Evolutionary conservation across 2,888 invertebrate genomes (phyloP), one percentile per base, ranked within the genome.

Genomic region (Eupithecia inturbata): DNA sequence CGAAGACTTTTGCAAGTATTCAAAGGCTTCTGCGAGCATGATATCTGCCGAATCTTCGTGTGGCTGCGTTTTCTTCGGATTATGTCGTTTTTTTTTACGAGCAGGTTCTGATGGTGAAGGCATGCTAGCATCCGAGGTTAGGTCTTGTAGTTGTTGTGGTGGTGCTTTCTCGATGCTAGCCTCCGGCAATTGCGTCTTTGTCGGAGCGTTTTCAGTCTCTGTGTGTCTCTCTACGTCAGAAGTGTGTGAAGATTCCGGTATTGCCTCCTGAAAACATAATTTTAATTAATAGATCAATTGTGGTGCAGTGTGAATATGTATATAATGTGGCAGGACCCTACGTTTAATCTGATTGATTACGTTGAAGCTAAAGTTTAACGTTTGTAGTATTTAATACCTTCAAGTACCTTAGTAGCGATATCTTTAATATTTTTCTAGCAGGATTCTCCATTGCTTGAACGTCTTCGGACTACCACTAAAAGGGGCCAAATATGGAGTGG

Each of bases 221-320:
- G 71, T 71, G 22, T 67, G 36, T 67, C 39, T 69, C 57, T 69
- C 60, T 69, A 45, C 67, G 67, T 67, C 67, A 67, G 67, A 67
- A 67, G 67, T 67, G 62, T 70, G 70, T 62, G 70, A 70, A 69
- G 69, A 69, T 60, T 69, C 69, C 60, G 60, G 60, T 60, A 68
- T 68, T 57, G 68, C 60, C 68, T 68, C 68, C 68, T 68, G 68
- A 68, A 68, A 68, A 68, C 68, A 68, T 68, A n/a, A n/a, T n/a
- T n/a, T n/a, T n/a, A n/a, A n/a, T n/a, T n/a, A n/a, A n/a, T n/a
- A 53, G 68, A 68, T 69, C 60, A 64, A 64, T 64, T 64, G 64
- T 70, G 64, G 57, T 64, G 64, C 64, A 64, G 64, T 64, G 64
- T 64, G 39, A 64, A 64, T 64, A 36, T 64, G 70, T 45, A 45